These are phyloP conservation scores for Petromus typicus DNA, from an alignment of 2,113 vertebrate genomes.

Conservation along the genomic window DNA sequence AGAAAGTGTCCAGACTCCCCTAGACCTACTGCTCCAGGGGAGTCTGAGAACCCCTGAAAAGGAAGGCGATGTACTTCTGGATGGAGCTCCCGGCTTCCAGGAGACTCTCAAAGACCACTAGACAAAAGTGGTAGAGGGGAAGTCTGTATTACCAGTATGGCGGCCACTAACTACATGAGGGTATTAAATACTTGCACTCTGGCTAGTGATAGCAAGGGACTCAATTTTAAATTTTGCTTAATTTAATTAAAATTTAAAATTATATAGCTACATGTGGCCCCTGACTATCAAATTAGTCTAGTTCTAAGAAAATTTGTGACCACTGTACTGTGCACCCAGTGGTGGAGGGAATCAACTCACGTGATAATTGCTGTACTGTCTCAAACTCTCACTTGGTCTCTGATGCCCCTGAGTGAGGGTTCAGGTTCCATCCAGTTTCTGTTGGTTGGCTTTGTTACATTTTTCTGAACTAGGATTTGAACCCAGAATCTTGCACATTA, in stretches of 20 bases:
- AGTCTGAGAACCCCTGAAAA: background rate
- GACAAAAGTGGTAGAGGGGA: background rate
- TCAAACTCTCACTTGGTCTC: background rate
- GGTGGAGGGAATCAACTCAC: background rate
- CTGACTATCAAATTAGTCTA: background rate
- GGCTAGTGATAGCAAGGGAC: background rate
- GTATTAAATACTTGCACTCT: background rate
- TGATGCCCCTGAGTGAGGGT: background rate
- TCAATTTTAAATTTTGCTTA: background rate
- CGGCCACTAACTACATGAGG: background rate
- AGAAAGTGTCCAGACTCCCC: too few species aligned
- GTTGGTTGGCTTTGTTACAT: background rate
- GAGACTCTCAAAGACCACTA: background rate
- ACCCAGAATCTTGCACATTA: background rate
- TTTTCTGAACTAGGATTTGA: background rate
- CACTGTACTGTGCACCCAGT: background rate
- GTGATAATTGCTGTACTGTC: rapidly evolving
- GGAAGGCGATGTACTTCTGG: background rate
- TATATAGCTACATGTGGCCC: background rate
- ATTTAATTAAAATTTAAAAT: background rate
- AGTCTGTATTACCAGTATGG: background rate
- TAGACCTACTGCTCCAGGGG: background rate
- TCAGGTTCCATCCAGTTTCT: background rate
- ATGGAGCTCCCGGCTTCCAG: background rate
- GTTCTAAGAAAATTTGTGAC: background rate